Evolutionary conservation across 2,888 invertebrate genomes (phyloP).

Genomic region (Troides helena): DNA sequence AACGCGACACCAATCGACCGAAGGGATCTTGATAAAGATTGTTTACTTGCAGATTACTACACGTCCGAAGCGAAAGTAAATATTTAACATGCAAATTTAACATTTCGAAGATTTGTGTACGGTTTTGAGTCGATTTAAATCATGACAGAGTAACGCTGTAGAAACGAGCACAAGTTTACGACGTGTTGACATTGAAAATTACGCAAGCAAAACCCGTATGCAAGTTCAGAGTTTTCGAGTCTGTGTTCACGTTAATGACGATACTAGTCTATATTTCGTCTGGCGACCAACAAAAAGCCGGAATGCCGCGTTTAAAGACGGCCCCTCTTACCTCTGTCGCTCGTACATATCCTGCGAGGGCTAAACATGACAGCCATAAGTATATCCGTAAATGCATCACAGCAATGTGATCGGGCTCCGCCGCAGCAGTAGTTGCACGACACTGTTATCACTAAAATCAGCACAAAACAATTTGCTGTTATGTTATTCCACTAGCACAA

Average conservation of each 20-base stretch:
- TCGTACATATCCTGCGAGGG: slow-evolving; percentile 86
- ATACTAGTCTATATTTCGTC: slow-evolving; percentile 42
- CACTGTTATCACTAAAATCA: slow-evolving; percentile 58
- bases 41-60: slow-evolving; percentile 69
- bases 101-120: slow-evolving; percentile 10
- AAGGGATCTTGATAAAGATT: slow-evolving; percentile 62
- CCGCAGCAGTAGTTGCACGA: slow-evolving; percentile 67
- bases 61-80: slow-evolving; percentile 60
- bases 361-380: slow-evolving; percentile 85
- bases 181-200: slow-evolving; percentile 76
- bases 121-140: slow-evolving; percentile 19
- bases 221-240: slow-evolving; percentile 46
- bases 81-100: slow-evolving; percentile 39
- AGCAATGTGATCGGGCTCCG: slow-evolving; percentile 69
- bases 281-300: slow-evolving; percentile 64
- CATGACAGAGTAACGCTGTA: slow-evolving; percentile 23
- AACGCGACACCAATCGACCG: slow-evolving; percentile 56
- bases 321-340: slow-evolving; percentile 86
- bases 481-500: slow-evolving; percentile 76
- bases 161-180: slow-evolving; percentile 35
- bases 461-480: slow-evolving; percentile 73
- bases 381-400: slow-evolving; percentile 90
- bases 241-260: slow-evolving; percentile 35
- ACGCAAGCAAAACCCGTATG: slow-evolving; percentile 59
- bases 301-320: slow-evolving; percentile 73